Conservation (phyloP, 2,888 invertebrate genomes). For the Coelogynopora nodosa region DNA sequence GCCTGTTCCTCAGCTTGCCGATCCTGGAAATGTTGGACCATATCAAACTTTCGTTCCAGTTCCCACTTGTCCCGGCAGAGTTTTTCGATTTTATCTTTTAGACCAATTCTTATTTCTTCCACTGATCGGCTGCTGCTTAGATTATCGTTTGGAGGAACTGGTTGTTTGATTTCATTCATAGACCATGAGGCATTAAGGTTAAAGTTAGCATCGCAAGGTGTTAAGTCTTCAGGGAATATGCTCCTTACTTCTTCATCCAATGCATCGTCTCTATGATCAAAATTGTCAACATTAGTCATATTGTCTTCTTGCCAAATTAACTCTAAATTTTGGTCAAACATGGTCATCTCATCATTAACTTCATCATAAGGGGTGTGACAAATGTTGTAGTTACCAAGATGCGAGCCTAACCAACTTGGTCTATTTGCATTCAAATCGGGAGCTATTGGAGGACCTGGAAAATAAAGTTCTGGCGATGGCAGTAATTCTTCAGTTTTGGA, state of each 20-base stretch:
- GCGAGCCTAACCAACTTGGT: not conserved
- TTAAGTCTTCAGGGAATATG: not conserved
- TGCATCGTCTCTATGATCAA: not conserved
- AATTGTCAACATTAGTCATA: not conserved
- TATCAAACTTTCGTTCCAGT: constrained; percentile 5
- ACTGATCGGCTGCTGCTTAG: not conserved
- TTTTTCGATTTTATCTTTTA: not conserved
- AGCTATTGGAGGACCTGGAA: not conserved
- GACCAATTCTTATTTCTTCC: not conserved
- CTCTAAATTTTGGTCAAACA: not conserved
- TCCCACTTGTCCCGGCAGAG: not conserved
- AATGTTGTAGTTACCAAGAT: not conserved
- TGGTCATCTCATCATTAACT: not conserved
- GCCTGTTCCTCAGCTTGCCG: not conserved
- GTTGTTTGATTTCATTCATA: not conserved
- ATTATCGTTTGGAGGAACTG: not conserved
- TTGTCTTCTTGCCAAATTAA: not conserved
- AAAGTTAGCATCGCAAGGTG: not conserved
- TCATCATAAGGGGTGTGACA: not conserved
- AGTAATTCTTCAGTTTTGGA: not conserved
- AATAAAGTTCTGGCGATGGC: not conserved
- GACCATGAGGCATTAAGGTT: not conserved
- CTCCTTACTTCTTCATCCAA: not conserved
- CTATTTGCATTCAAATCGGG: not conserved
- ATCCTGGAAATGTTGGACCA: not conserved